Evolutionary conservation across 2,797 vertebrate genomes (phyloP).

Genomic region (Crax fasciolata): DNA sequence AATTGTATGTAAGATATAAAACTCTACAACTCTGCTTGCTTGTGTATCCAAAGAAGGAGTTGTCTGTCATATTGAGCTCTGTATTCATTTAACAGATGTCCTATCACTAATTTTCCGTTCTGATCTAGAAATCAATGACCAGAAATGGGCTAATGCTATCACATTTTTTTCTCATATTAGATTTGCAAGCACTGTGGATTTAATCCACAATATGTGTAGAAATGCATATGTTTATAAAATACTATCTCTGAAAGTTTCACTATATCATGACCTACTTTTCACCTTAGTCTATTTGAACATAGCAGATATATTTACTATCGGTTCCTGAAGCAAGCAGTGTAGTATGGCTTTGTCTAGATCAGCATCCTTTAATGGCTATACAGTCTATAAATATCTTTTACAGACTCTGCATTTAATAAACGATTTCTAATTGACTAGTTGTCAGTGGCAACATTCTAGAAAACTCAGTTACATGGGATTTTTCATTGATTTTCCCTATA

Average conservation of each 20-base stretch:
- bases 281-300: conserved; percentile 4
- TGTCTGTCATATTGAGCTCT: background rate
- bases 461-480: conserved; percentile 75
- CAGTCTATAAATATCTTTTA: conserved; percentile 61
- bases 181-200: background rate
- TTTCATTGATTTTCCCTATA: conserved; percentile 78
- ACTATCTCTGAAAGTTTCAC: background rate
- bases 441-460: conserved; percentile 71
- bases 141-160: background rate
- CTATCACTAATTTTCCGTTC: background rate
- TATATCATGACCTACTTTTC: conserved; percentile 54
- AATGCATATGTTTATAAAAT: background rate
- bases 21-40: background rate
- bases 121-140: background rate
- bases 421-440: conserved; percentile 72
- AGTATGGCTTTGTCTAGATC: conserved; percentile 46
- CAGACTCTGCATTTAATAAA: conserved; percentile 71
- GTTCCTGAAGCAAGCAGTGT: conserved; percentile 30
- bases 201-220: background rate
- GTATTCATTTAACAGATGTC: background rate
- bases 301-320: conserved; percentile 42
- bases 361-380: conserved; percentile 50
- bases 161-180: background rate
- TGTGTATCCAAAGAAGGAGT: background rate
- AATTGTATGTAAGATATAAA: background rate